Percentiles rank a stretch among this genome's conserved stretches.
phyloP scores from a whole-genome alignment of 2,113 vertebrate species.

The Psilopsiagon aymara region DNA sequence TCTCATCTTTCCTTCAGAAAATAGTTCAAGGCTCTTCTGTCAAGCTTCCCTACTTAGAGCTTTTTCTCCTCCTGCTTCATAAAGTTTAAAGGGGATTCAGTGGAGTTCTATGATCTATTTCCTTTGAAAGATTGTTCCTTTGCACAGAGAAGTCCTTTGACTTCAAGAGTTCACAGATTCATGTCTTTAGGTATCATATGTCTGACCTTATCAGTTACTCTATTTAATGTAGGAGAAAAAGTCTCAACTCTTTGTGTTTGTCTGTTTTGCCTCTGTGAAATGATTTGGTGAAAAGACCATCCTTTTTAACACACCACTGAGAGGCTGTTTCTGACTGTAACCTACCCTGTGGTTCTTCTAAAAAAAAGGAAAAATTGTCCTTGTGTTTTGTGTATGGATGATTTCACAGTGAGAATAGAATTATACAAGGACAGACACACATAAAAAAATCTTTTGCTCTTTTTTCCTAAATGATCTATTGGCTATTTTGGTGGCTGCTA shows the following conservation, averaged over 20 bases:
- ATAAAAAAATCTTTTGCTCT: slow-evolving; percentile 80
- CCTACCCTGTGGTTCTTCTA: slow-evolving; percentile 84
- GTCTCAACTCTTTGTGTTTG: slow-evolving; percentile 89
- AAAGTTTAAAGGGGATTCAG: slow-evolving; percentile 93
- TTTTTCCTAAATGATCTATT: slow-evolving; percentile 75
- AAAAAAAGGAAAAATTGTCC: slow-evolving; percentile 77
- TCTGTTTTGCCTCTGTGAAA: slow-evolving; percentile 88
- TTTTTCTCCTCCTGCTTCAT: slow-evolving; percentile 89
- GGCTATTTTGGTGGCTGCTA: slow-evolving; percentile 74
- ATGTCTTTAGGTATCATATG: slow-evolving; percentile 89
- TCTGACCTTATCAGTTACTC: slow-evolving; percentile 95
- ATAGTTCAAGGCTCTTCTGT: slow-evolving; percentile 95
- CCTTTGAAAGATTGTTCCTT: slow-evolving; percentile 87
- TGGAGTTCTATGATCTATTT: slow-evolving; percentile 89
- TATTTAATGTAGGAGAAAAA: slow-evolving; percentile 90
- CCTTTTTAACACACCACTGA: slow-evolving; percentile 84
- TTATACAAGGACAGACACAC: slow-evolving; percentile 81
- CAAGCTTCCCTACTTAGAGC: slow-evolving; percentile 87
- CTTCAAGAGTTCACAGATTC: slow-evolving; percentile 88
- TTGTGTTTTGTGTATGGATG: slow-evolving; percentile 85
- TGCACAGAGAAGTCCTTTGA: slow-evolving; percentile 86
- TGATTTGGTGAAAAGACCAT: slow-evolving; percentile 86
- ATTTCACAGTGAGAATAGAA: slow-evolving; percentile 86
- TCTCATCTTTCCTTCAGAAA: slow-evolving; percentile 96
- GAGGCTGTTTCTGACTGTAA: slow-evolving; percentile 83